Base-by-base conservation (phyloP, 2,113 vertebrate species). In the Oncorhynchus kisutch region DNA sequence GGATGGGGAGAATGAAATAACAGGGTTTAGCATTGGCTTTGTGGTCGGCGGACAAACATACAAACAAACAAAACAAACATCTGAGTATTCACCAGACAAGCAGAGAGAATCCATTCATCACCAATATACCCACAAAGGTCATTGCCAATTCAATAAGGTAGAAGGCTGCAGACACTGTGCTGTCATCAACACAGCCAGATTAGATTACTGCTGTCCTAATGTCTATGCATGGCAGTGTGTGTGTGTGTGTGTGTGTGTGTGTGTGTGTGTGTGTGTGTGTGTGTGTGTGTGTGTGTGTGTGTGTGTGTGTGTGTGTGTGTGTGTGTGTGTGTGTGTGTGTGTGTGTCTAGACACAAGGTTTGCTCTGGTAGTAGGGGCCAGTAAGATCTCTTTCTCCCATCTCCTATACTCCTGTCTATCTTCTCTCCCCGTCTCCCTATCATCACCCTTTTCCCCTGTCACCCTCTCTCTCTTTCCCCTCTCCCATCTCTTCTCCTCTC, bases 291-390 rank as follows among this genome's bases (percentile, higher is more conserved):
- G 57, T 60, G n/a, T 62, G 59, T 62, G 59, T 62, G n/a, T 62
- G 59, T 62, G 59, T 62, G n/a, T 62, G 59, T 62, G 59, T 62
- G n/a, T 62, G 59, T 62, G 59, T 62, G n/a, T 62, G 59, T 62
- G 59, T 62, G n/a, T 62, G 59, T 62, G 59, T 62, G n/a, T 62
- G 59, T 62, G 59, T 62, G n/a, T 62, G 59, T 62, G 59, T 62
- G 57, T 60, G 57, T 60, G 16, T 60, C 20, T 18, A 62, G 16
- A 22, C 20, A 62, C 14, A 57, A 20, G 20, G 18, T 62, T n/a
- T 62, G 59, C 51, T 18, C 39, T 12, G 39, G 39, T 45, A 2
- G 39, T 45, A 45, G 39, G 9, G 39, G 39, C 39, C 39, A 45
- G 39, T 39, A 39, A 39, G 39, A 39, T 51, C 49, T 51, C 49